These are phyloP conservation scores for Ctenicera cuprea DNA, from an alignment of 2,888 invertebrate genomes.

Conservation along the genomic window DNA sequence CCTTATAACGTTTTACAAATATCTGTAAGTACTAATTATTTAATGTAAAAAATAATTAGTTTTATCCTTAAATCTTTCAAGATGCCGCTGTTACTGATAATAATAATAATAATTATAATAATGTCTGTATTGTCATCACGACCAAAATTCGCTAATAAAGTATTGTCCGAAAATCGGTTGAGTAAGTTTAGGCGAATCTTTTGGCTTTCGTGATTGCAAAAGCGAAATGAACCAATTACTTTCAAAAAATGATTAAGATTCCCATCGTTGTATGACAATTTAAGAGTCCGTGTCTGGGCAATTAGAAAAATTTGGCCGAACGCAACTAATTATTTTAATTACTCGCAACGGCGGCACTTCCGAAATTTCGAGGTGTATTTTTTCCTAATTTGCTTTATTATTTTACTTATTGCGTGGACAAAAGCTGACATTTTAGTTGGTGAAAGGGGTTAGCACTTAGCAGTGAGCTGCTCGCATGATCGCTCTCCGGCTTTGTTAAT, in stretches of 20 bases:
- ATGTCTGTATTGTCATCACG: no score
- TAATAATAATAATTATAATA: no score
- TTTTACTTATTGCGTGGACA: background rate
- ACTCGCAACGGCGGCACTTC: background rate
- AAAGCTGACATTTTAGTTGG: background rate
- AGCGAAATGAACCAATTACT: conserved; percentile 17
- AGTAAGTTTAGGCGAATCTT: conserved; percentile 18
- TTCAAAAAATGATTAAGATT: conserved; percentile 11
- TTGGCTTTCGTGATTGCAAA: conserved; percentile 4
- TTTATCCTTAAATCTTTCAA: no score
- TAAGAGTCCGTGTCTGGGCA: background rate
- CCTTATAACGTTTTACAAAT: no score
- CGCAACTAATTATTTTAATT: conserved; percentile 16
- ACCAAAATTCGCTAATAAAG: background rate
- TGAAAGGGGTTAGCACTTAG: conserved; percentile 16
- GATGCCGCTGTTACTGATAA: no score
- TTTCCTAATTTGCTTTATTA: conserved; percentile 2
- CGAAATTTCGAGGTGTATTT: no score
- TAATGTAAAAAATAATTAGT: no score
- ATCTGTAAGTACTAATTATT: no score
- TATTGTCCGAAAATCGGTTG: conserved; percentile 2
- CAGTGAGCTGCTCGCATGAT: conserved; percentile 12
- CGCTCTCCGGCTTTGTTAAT: conserved; percentile 9
- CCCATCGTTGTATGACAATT: conserved; percentile 20
- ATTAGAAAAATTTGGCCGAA: conserved; percentile 12